Evolutionary conservation across 2,797 vertebrate species (phyloP).

Genomic region (Channallabes apus): DNA sequence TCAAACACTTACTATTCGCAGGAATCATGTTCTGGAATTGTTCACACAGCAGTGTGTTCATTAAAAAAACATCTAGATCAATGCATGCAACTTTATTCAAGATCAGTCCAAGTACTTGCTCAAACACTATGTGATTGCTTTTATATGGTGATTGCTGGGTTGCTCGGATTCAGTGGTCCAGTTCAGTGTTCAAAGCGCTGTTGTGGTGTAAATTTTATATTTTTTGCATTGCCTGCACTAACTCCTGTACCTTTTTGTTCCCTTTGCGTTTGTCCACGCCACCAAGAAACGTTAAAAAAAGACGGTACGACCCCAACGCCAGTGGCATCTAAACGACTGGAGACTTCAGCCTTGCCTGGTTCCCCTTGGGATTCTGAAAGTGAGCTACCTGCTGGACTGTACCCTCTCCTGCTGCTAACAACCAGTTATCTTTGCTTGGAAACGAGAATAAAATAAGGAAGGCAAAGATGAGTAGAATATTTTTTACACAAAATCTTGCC

Average conservation of each 20-base stretch:
- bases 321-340: constrained; percentile 77
- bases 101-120: neutral
- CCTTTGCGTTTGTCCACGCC: constrained; percentile 54
- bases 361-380: constrained; percentile 63
- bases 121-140: neutral
- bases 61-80: constrained; percentile 9
- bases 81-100: neutral
- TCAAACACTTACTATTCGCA: neutral
- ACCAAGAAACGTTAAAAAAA: constrained; percentile 90
- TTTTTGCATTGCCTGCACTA: constrained; percentile 53
- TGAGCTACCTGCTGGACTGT: constrained; percentile 59
- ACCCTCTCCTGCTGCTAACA: constrained; percentile 61
- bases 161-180: constrained; percentile 47
- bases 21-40: neutral
- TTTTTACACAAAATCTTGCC: constrained; percentile 52
- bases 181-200: constrained; percentile 34
- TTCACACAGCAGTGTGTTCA: neutral
- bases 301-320: constrained; percentile 83
- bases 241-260: constrained; percentile 63
- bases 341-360: constrained; percentile 61
- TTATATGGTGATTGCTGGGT: constrained; percentile 40
- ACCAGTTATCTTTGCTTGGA: constrained; percentile 56
- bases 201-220: constrained; percentile 43
- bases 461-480: constrained; percentile 41
- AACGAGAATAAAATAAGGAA: constrained; percentile 54